Conservation (phyloP, 2,113 vertebrate species). For the Chauna torquata region DNA sequence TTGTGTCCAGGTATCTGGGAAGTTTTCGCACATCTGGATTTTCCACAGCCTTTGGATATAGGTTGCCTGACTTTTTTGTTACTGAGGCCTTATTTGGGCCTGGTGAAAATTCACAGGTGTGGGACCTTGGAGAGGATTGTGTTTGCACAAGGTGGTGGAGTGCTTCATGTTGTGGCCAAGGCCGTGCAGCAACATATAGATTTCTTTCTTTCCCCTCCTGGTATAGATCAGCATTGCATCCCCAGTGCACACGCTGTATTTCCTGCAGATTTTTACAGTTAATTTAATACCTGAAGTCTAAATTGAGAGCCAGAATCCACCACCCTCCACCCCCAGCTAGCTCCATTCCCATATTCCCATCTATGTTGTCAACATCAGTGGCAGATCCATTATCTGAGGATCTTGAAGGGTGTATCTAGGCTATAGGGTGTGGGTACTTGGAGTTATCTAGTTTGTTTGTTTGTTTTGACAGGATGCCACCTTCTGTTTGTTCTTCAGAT, state of each 20-base stretch:
- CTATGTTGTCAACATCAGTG: not conserved
- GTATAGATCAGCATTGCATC: not conserved
- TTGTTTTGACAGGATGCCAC: not conserved
- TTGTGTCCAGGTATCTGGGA: not conserved
- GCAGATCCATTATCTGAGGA: not conserved
- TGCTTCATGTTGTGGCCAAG: not conserved
- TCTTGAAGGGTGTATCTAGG: not conserved
- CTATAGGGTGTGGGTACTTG: not conserved
- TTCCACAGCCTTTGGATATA: not conserved
- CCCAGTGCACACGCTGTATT: not conserved
- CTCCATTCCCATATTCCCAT: not conserved
- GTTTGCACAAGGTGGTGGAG: rapidly evolving
- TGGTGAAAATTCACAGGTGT: rapidly evolving
- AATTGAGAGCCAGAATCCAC: not conserved
- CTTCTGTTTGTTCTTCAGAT: not conserved
- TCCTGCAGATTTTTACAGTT: not conserved
- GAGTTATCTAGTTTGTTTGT: not conserved
- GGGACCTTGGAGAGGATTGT: not conserved
- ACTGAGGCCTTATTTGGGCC: not conserved
- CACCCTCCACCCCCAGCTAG: rapidly evolving
- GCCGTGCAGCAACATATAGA: rapidly evolving
- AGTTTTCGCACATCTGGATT: not conserved
- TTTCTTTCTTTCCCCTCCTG: not conserved
- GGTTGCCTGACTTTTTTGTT: not conserved
- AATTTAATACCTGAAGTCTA: not conserved